Conservation (phyloP, 2,888 invertebrate genomes). For the Invenusta paracnida region DNA sequence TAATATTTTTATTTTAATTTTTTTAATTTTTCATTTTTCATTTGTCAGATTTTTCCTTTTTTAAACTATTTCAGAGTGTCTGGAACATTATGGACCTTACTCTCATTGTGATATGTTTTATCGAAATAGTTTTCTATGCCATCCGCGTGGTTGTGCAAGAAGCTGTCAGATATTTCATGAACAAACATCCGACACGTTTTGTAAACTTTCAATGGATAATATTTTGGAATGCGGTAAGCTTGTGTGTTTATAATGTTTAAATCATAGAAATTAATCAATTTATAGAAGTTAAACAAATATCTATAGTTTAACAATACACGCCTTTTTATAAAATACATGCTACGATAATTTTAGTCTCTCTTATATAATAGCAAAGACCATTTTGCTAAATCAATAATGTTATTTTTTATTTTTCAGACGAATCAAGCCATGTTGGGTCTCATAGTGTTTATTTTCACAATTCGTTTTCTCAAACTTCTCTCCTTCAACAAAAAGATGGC, state of each 20-base stretch:
- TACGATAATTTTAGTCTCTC: too few relatives aligned
- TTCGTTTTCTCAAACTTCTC: constrained; percentile 59
- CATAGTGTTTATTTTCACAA: constrained; percentile 58
- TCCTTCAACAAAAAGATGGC: constrained; percentile 58
- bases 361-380: too few relatives aligned
- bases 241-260: too few relatives aligned
- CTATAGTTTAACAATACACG: too few relatives aligned
- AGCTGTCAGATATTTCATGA: constrained; percentile 44
- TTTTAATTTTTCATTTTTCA: too few relatives aligned
- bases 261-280: too few relatives aligned
- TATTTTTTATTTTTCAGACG: constrained; percentile 46
- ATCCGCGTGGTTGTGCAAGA: neutral
- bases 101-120: neutral
- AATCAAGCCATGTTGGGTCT: constrained; percentile 56
- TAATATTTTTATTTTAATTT: too few relatives aligned
- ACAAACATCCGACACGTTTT: constrained; percentile 46
- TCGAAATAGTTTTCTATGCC: neutral
- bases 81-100: neutral
- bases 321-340: too few relatives aligned
- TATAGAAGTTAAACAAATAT: too few relatives aligned
- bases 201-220: constrained; percentile 49
- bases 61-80: neutral
- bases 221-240: constrained; percentile 47
- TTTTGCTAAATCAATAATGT: too few relatives aligned
- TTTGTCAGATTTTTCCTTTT: too few relatives aligned